Evolutionary conservation across 2,113 vertebrate genomes (phyloP).

Genomic region (Oreochromis niloticus): DNA sequence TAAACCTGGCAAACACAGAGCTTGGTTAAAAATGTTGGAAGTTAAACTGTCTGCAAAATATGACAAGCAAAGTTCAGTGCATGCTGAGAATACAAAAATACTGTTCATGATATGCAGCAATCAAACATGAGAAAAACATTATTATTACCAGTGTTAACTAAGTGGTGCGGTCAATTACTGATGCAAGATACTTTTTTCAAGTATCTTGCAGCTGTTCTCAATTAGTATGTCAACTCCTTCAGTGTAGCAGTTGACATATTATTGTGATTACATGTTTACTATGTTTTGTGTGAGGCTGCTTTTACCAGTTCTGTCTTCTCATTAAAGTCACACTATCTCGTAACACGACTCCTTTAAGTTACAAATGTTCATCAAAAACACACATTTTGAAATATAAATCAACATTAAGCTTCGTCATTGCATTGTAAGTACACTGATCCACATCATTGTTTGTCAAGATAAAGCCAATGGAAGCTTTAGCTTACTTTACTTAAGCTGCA

Average conservation of each 20-base stretch:
- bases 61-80: background rate
- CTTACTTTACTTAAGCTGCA: background rate
- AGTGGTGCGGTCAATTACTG: background rate
- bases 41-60: background rate
- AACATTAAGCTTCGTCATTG: background rate
- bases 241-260: slow-evolving; percentile 31
- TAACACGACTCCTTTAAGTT: background rate
- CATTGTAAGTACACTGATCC: background rate
- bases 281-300: slow-evolving; percentile 15
- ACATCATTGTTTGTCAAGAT: background rate
- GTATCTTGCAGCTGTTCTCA: slow-evolving; percentile 9
- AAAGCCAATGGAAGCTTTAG: background rate
- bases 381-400: background rate
- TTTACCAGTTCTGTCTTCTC: slow-evolving; percentile 2
- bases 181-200: background rate
- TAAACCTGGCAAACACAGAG: slow-evolving; percentile 11
- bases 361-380: background rate
- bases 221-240: slow-evolving; percentile 31
- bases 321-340: background rate
- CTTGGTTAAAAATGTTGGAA: background rate
- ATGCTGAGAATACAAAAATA: background rate
- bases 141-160: background rate
- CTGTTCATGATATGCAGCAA: background rate
- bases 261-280: slow-evolving; percentile 46
- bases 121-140: background rate